phyloP scores from a whole-genome alignment of 1,140 invertebrate species.

The Trachelipus rathkii region DNA sequence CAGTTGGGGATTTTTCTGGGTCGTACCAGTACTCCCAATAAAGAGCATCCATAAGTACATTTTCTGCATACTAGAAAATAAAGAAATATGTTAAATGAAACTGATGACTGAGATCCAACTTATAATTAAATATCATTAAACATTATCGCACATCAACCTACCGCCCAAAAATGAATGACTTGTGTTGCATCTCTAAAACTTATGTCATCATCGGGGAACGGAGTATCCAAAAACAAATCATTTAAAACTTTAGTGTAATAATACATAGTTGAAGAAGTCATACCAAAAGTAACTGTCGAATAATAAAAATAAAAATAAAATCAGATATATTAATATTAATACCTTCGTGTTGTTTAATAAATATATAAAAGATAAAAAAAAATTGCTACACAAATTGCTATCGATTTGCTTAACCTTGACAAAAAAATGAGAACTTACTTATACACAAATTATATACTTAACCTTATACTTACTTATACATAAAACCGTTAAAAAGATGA shows the following conservation, averaged over 20 bases:
- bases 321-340: not conserved
- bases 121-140: not conserved
- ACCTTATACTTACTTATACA: too few relatives aligned
- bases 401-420: too few relatives aligned
- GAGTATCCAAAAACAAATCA: constrained; percentile 57
- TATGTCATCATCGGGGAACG: constrained; percentile 50
- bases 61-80: constrained; percentile 56
- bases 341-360: not conserved
- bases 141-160: constrained; percentile 47
- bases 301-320: not conserved
- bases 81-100: not conserved
- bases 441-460: too few relatives aligned
- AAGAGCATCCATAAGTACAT: constrained; percentile 56
- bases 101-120: not conserved
- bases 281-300: constrained; percentile 59
- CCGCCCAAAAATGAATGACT: constrained; percentile 61
- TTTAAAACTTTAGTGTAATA: constrained; percentile 61
- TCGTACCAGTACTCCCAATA: constrained; percentile 64
- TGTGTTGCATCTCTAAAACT: constrained; percentile 56
- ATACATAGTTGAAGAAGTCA: constrained; percentile 59
- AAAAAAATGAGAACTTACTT: constrained; percentile 52
- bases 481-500: constrained; percentile 57
- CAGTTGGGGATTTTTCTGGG: constrained; percentile 48
- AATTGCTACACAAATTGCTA: too few relatives aligned
- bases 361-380: too few relatives aligned